Conservation (phyloP, 2,888 invertebrate genomes). For the Heliothis peltigera region DNA sequence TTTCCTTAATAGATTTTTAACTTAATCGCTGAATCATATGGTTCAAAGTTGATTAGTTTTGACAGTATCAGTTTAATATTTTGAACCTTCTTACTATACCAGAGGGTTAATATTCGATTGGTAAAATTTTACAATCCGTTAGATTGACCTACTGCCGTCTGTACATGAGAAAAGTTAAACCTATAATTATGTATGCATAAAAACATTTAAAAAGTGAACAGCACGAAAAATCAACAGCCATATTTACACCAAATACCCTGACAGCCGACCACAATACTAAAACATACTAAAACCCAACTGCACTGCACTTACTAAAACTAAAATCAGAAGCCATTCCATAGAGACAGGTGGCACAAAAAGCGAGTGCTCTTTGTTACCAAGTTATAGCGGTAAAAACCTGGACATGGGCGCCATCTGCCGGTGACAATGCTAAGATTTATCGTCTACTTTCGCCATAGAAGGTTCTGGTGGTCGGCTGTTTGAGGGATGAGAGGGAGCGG, state of each 20-base stretch:
- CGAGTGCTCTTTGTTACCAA: conserved; percentile 76
- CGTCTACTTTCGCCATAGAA: conserved; percentile 73
- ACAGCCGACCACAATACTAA: background rate
- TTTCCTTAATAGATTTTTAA: no score
- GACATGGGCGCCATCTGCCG: conserved; percentile 82
- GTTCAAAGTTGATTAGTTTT: no score
- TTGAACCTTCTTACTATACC: no score
- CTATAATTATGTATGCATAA: no score
- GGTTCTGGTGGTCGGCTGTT: conserved; percentile 54
- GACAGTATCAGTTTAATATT: no score
- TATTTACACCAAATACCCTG: background rate
- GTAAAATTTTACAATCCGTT: no score
- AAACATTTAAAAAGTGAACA: no score
- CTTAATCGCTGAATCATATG: no score
- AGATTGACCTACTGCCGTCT: no score
- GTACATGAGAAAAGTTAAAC: no score
- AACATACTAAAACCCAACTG: background rate
- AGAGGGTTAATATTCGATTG: no score
- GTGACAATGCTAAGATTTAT: conserved; percentile 85
- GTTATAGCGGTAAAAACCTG: conserved; percentile 84
- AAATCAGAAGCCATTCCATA: conserved; percentile 54
- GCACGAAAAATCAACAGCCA: no score
- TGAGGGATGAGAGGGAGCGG: conserved; percentile 48
- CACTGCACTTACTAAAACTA: conserved; percentile 44
- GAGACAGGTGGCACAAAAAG: conserved; percentile 74